Conservation (phyloP, 2,888 invertebrate genomes). For the Hirtodrosophila trivittata region DNA sequence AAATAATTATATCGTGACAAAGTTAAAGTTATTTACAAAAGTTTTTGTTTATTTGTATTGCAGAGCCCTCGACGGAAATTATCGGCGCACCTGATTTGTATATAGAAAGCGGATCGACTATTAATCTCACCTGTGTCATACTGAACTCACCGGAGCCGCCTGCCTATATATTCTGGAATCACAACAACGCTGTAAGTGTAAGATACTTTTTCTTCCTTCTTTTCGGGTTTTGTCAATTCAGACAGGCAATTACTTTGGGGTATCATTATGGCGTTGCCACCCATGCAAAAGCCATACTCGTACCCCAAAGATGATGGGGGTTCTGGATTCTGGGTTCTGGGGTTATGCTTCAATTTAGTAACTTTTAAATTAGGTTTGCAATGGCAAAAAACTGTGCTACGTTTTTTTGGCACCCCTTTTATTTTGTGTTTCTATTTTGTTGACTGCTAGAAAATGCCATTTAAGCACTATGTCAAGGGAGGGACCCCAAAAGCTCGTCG, state of each 20-base stretch:
- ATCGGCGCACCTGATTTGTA: constrained; percentile 95
- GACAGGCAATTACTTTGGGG: constrained; percentile 66
- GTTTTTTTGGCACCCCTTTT: constrained; percentile 11
- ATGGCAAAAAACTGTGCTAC: constrained; percentile 40
- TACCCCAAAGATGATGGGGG: constrained; percentile 31
- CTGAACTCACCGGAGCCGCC: constrained; percentile 96
- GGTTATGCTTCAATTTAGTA: constrained; percentile 62
- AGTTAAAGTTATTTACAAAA: constrained; percentile 1
- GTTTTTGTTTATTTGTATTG: constrained; percentile 62
- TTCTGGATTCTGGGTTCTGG: constrained; percentile 35
- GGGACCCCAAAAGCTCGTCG: constrained; percentile 36
- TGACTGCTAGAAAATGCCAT: constrained; percentile 67
- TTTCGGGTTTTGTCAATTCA: constrained; percentile 30
- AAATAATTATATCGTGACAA: no score
- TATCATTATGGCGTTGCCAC: constrained; percentile 59
- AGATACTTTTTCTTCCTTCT: background rate
- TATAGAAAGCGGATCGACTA: constrained; percentile 96
- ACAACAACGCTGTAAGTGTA: constrained; percentile 93
- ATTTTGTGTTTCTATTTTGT: constrained; percentile 45
- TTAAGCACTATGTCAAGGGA: constrained; percentile 57
- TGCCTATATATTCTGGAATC: constrained; percentile 97
- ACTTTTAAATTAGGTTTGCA: constrained; percentile 77
- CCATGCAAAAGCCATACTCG: no score
- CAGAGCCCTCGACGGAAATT: constrained; percentile 96
- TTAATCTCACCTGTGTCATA: constrained; percentile 96